These are phyloP conservation scores for Terrapene triunguis DNA, from an alignment of 2,113 vertebrate species.

Conservation along the genomic window DNA sequence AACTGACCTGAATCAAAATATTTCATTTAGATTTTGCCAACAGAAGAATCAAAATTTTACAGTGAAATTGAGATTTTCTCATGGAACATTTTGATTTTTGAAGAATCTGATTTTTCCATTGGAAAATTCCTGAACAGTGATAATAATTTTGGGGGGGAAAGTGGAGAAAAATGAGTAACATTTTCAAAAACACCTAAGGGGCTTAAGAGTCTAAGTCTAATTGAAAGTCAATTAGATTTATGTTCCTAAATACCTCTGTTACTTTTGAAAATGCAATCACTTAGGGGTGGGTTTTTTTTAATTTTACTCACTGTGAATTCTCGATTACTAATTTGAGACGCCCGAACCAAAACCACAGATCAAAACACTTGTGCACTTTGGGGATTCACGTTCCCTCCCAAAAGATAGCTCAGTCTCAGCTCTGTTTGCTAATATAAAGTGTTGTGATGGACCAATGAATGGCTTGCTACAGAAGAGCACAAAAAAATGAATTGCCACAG, in stretches of 20 bases:
- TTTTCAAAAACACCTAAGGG: not conserved
- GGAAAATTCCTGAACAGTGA: not conserved
- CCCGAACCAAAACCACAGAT: not conserved
- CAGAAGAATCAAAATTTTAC: not conserved
- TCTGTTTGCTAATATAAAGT: not conserved
- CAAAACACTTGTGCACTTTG: not conserved
- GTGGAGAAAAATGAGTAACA: not conserved
- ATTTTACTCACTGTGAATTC: not conserved
- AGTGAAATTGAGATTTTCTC: not conserved
- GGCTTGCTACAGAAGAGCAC: not conserved
- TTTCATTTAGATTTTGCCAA: not conserved
- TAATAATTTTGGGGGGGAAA: not conserved
- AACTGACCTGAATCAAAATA: not conserved
- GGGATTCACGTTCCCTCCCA: not conserved
- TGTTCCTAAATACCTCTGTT: not conserved
- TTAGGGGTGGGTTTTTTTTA: not conserved
- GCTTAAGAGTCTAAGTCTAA: not conserved
- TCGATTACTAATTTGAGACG: not conserved
- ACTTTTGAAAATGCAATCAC: not conserved
- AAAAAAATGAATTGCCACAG: not conserved
- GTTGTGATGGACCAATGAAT: not conserved
- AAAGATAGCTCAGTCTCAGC: not conserved
- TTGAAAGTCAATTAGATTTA: not conserved
- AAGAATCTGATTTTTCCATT: not conserved
- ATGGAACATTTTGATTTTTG: not conserved